Evolutionary conservation across 2,113 vertebrate species (phyloP).

Genomic region (Brachypteracias leptosomus): DNA sequence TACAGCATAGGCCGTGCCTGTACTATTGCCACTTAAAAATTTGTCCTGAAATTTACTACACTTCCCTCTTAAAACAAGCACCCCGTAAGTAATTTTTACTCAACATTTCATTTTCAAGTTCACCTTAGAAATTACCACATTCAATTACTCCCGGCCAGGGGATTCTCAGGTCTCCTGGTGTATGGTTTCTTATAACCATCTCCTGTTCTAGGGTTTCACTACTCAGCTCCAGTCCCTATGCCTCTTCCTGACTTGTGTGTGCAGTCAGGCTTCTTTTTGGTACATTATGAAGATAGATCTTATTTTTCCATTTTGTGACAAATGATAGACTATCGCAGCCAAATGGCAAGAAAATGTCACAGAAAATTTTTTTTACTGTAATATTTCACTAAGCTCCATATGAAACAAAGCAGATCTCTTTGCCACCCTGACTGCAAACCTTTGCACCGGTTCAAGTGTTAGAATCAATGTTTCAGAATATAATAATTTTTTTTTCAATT

Average conservation of each 20-base stretch:
- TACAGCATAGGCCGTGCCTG: background rate
- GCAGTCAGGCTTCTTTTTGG: slow-evolving; percentile 15
- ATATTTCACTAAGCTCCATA: slow-evolving; percentile 35
- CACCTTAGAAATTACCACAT: slow-evolving; percentile 32
- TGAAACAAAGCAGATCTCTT: slow-evolving; percentile 32
- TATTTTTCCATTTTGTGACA: slow-evolving; percentile 63
- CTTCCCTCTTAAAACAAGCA: slow-evolving; percentile 55
- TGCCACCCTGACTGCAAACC: slow-evolving; percentile 28
- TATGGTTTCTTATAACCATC: slow-evolving; percentile 35
- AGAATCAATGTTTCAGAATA: slow-evolving; percentile 50
- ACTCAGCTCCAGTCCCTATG: background rate
- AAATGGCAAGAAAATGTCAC: slow-evolving; percentile 41
- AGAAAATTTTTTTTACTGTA: slow-evolving; percentile 35
- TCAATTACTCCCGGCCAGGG: background rate
- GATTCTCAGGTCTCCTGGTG: slow-evolving; percentile 19
- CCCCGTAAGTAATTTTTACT: background rate
- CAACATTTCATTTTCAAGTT: slow-evolving; percentile 30
- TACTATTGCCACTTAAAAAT: slow-evolving; percentile 36
- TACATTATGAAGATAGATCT: slow-evolving; percentile 24
- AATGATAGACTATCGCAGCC: slow-evolving; percentile 53
- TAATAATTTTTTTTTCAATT: slow-evolving; percentile 69
- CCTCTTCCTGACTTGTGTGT: slow-evolving; percentile 4
- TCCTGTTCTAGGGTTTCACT: slow-evolving; percentile 23
- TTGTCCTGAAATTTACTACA: slow-evolving; percentile 57
- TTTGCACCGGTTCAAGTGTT: slow-evolving; percentile 41